Conservation (phyloP, 92 coral and sea anemone species). For the Porites rus region DNA sequence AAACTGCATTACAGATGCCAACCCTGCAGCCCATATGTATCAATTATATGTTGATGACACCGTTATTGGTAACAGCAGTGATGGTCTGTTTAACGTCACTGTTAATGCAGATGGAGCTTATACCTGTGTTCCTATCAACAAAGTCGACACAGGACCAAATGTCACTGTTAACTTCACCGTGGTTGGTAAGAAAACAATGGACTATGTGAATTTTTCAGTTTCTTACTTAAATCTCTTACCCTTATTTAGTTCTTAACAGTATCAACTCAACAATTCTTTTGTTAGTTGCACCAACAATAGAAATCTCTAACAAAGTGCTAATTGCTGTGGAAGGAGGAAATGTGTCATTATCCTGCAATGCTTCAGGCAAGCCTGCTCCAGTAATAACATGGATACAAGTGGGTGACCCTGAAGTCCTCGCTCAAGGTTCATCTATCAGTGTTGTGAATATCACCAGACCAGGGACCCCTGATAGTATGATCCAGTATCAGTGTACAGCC, state of each 20-base stretch:
- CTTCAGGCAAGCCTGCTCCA: constrained; percentile 14
- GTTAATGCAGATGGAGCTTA: constrained; percentile 34
- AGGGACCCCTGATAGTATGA: neutral
- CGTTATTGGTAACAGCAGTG: constrained; percentile 12
- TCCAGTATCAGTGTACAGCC: constrained; percentile 11
- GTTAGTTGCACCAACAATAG: neutral
- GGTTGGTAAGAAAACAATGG: constrained; percentile 26
- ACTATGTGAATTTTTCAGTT: too few species aligned
- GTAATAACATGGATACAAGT: neutral
- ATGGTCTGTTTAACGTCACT: constrained; percentile 17
- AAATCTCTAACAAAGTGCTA: neutral
- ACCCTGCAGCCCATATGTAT: constrained; percentile 43
- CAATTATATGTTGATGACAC: constrained; percentile 30
- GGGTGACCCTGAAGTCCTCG: neutral
- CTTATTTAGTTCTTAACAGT: too few species aligned
- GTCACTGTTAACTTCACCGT: constrained; percentile 10
- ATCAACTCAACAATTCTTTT: neutral
- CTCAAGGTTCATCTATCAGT: neutral
- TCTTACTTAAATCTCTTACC: too few species aligned
- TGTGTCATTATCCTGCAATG: constrained; percentile 4
- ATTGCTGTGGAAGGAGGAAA: neutral
- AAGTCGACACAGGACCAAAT: constrained; percentile 40
- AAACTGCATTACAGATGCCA: constrained; percentile 45
- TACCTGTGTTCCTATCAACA: constrained; percentile 55
- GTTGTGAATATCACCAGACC: neutral